Percentiles rank a stretch among this genome's conserved stretches.
These are phyloP conservation scores for Zalophus californianus DNA, from an alignment of 2,797 vertebrate species.

Conservation along the genomic window DNA sequence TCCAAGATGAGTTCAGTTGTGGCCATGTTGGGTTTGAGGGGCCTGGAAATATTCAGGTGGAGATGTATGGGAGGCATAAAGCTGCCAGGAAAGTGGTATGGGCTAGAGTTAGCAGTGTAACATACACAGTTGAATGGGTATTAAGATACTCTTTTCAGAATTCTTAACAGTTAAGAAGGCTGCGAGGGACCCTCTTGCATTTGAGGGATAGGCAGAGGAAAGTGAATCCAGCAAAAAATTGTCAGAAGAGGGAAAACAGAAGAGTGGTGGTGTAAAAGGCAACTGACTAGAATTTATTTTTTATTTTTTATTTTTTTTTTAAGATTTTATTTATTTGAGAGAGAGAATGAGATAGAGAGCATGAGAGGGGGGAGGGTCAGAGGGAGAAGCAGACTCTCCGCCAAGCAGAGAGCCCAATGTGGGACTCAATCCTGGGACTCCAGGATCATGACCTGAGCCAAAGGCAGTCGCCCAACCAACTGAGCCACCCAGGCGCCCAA, in stretches of 20 bases:
- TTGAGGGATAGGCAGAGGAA: constrained; percentile 51
- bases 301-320: no score
- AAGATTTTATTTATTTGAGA: no score
- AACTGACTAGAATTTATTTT: not conserved
- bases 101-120: not conserved
- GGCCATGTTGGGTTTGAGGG: not conserved
- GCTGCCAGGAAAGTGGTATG: not conserved
- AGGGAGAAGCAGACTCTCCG: no score
- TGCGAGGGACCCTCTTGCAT: not conserved
- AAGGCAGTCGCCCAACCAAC: no score
- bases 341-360: no score
- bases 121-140: not conserved
- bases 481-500: not conserved
- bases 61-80: not conserved
- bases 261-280: not conserved
- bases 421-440: no score
- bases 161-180: not conserved
- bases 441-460: no score
- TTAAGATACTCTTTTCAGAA: constrained; percentile 16
- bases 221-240: not conserved
- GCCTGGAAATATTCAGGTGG: not conserved
- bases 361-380: no score
- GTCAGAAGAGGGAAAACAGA: not conserved
- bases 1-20: constrained; percentile 21
- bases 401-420: no score